Percentiles rank a stretch among this genome's conserved stretches.
Evolutionary conservation across 2,797 vertebrate genomes (phyloP).

Genomic region (Myotis vivesi): DNA sequence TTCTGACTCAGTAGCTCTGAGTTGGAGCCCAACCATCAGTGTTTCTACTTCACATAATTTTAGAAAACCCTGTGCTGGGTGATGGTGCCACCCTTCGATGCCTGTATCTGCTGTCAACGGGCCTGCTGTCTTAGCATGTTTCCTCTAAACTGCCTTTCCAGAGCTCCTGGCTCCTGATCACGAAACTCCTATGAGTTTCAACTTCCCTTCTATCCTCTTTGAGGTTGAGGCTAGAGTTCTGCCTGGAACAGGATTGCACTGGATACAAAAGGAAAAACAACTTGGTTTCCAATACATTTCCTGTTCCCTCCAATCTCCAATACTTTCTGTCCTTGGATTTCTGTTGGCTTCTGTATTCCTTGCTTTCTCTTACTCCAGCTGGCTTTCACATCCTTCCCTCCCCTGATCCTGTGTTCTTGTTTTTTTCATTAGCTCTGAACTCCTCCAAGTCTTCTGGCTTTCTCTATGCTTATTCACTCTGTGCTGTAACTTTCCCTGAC

Average conservation of each 20-base stretch:
- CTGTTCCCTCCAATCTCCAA: constrained; percentile 73
- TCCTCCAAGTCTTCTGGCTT: constrained; percentile 69
- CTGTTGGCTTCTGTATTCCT: constrained; percentile 64
- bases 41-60: background rate
- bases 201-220: constrained; percentile 61
- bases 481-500: constrained; percentile 66
- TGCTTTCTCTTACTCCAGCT: constrained; percentile 69
- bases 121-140: background rate
- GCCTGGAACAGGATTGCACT: constrained; percentile 63
- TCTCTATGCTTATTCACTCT: constrained; percentile 63
- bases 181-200: constrained; percentile 35
- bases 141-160: constrained; percentile 40
- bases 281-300: constrained; percentile 78
- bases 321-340: constrained; percentile 74
- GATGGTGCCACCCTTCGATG: background rate
- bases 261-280: constrained; percentile 77
- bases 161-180: constrained; percentile 6
- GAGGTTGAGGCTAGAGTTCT: constrained; percentile 60
- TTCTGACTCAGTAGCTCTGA: constrained; percentile 1
- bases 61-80: background rate
- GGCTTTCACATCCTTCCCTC: constrained; percentile 63
- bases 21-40: background rate
- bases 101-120: background rate
- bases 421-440: constrained; percentile 68
- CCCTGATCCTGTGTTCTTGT: constrained; percentile 47